These are phyloP conservation scores for Campylorhamphus procurvoides DNA, from an alignment of 2,113 vertebrate genomes.

Conservation along the genomic window DNA sequence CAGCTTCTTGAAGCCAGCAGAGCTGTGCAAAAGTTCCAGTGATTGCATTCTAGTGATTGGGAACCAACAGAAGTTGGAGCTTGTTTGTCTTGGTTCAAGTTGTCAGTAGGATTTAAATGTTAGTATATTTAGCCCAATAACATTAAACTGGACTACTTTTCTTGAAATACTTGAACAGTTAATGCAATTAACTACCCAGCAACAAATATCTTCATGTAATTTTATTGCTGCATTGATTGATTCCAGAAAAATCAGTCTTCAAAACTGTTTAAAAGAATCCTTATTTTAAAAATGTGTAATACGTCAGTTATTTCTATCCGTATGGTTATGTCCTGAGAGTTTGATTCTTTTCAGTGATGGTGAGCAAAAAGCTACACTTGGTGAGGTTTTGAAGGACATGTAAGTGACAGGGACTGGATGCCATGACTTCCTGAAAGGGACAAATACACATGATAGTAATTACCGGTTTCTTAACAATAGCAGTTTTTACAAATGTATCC, in stretches of 20 bases:
- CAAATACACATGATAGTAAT: neutral
- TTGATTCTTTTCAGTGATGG: neutral
- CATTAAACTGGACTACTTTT: neutral
- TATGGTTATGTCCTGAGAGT: neutral
- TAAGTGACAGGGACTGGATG: neutral
- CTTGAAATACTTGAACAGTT: neutral
- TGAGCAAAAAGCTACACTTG: neutral
- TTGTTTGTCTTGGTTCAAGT: neutral
- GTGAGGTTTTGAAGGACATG: neutral
- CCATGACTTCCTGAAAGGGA: neutral
- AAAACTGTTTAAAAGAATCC: neutral
- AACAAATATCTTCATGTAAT: neutral
- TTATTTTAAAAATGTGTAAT: neutral
- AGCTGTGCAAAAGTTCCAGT: neutral
- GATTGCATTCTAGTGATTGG: neutral
- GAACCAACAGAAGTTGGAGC: neutral
- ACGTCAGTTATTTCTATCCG: neutral
- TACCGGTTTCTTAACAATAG: neutral
- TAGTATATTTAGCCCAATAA: neutral
- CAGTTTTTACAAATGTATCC: neutral
- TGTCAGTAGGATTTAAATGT: neutral
- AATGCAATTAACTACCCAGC: neutral
- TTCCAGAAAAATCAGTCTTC: neutral
- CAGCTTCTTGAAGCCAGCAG: neutral
- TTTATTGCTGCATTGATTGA: neutral